A percentile compares a stretch with the other conserved stretches of the same genome.
Evolutionary conservation across 2,888 invertebrate genomes (phyloP).

Genomic region (Lycia hirtaria): DNA sequence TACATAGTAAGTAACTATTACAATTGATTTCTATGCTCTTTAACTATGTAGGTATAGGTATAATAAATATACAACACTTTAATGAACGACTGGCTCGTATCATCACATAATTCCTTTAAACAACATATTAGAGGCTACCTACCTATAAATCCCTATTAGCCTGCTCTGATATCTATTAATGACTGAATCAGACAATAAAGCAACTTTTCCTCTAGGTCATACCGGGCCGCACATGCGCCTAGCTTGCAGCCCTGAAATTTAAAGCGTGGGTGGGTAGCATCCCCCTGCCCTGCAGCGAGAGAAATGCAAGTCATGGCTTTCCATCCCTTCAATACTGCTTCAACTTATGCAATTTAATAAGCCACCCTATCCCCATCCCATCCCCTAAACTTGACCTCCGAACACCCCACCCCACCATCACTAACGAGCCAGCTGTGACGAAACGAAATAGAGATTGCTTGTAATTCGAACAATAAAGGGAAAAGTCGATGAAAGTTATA

Average conservation of each 20-base stretch:
- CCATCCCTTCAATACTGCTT: constrained; percentile 1
- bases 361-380: constrained; percentile 1
- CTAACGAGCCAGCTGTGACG: background rate
- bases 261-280: background rate
- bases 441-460: background rate
- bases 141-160: no score
- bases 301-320: constrained; percentile 13
- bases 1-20: no score
- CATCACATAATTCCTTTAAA: no score
- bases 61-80: no score
- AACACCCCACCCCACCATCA: background rate
- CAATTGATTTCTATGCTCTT: no score
- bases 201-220: background rate
- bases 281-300: constrained; percentile 8
- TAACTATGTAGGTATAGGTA: no score
- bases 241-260: constrained; percentile 8
- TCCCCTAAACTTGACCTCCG: constrained; percentile 19
- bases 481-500: background rate
- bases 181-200: background rate
- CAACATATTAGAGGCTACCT: no score
- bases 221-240: constrained; percentile 21
- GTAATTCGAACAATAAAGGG: background rate
- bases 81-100: no score
- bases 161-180: background rate
- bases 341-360: background rate